Base-by-base conservation (phyloP, 2,113 vertebrate genomes). In the Lanius ludovicianus region DNA sequence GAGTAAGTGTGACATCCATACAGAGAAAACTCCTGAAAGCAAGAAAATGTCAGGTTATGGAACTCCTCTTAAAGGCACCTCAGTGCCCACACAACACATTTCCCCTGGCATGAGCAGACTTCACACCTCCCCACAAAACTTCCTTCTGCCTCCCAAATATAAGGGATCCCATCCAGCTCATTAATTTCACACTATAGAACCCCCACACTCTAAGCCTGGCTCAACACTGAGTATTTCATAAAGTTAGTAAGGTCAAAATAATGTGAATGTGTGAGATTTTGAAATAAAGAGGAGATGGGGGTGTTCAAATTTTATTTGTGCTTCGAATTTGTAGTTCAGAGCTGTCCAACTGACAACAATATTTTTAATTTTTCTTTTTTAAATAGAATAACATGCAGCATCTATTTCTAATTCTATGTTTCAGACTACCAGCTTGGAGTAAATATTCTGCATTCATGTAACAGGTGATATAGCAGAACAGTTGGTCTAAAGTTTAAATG, bases 51-150 rank as follows among this genome's bases (percentile, higher is more conserved):
- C 85, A 96, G 68, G 63, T 84, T 94, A 95, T 42, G 35, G 94
- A 96, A 80, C 71, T 94, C 78, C 85, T 94, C 95, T 86, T 96
- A 93, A 95, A 95, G 68, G 79, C 64, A 95, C 96, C 95, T 95
- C 85, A 78, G 24, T 93, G 96, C 95, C 95, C 93, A 96, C 95
- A 88, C 76, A 96, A 84, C 93, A 94, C 80, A 86, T 94, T 96
- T 96, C 60, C n/a, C 77, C 52, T 94, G 87, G 64, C 75, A 94
- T 44, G 92, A 93, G 92, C 86, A 94, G 83, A 93, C 42, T 96
- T 97, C 95, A 94, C 96, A 96, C 95, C 52, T 97, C 78, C 84
- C 52, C 50, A 52, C 88, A 85, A 64, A 93, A 96, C 85, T 97
- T 96, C 92, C 90, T 91, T 94, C 79, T 95, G 63, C 91, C 56